Base-by-base conservation (phyloP, 2,797 vertebrate species). In the Galaxias olidus region DNA sequence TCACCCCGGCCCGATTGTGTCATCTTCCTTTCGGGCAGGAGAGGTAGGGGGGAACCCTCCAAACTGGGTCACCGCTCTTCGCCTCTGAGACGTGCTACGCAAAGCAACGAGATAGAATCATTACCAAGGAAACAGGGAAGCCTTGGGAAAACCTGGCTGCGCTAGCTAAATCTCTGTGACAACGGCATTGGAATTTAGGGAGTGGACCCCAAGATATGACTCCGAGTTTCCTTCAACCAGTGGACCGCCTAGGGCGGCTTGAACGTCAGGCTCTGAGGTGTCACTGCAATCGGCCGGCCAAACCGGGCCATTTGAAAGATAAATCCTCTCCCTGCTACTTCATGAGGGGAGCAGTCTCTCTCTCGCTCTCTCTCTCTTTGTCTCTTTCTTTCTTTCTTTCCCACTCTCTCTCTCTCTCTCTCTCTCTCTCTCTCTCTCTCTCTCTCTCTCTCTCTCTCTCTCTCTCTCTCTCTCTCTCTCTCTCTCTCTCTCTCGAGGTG, bases 1-100 rank as follows among this genome's bases (percentile, higher is more conserved):
- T 66, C 42, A 51, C 50, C 62, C 62, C 76, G 72, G 47, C 77
- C 84, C 63, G 63, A 70, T 82, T 77, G 68, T 79, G 69, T 82
- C 77, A 74, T 56, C 30, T 78, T 54, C 66, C 59, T 65, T 84
- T 65, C 63, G 45, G 61, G 72, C 67, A 68, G 69, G 67, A 48
- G 45, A 61, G 53, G 58, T 51, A 43, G 40, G 50, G 74, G 66
- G 68, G 66, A 69, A 56, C 66, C 73, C 68, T 72, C 43, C 40
- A 61, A 85, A 75, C 40, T 78, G 70, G 65, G 78, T 78, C 75
- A 68, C 19, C 42, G 30, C 64, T 74, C 62, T 61, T 46, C 64
- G 43, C 47, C 63, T 51, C 59, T 51, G 49, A 56, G 44, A 9
- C 57, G 52, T 51, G 67, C 64, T 53, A 49, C 41, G 8, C 52